phyloP scores from a whole-genome alignment of 2,888 invertebrate species.

The Rhingia campestris region DNA sequence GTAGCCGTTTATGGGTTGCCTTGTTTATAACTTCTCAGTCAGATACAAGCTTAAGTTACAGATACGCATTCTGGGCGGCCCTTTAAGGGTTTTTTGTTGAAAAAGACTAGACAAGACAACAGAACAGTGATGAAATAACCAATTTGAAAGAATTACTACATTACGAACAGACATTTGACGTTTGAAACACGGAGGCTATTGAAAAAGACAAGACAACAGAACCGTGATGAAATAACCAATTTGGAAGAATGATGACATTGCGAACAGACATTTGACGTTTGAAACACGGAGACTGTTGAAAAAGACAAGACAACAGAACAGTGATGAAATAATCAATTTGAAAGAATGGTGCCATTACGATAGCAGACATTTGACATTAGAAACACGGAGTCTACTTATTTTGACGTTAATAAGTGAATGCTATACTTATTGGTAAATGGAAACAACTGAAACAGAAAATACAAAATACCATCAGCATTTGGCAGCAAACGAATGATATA shows the following conservation, averaged over 20 bases:
- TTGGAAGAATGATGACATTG: background rate
- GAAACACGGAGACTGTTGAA: background rate
- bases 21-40: no score
- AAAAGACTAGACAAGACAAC: background rate
- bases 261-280: background rate
- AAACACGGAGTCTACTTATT: no score
- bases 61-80: no score
- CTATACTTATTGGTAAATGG: no score
- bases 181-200: background rate
- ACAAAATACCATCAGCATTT: no score
- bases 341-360: background rate
- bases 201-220: background rate
- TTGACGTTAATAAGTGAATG: no score
- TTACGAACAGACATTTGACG: background rate
- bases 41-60: no score
- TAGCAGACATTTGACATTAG: background rate
- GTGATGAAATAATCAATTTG: background rate
- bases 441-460: background rate
- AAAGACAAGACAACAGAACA: background rate
- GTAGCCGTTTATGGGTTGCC: no score
- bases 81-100: background rate
- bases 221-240: background rate
- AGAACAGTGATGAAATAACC: background rate
- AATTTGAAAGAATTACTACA: background rate
- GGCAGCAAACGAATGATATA: no score